Percentiles rank a stretch among this genome's conserved stretches.
These are phyloP conservation scores for Teleogryllus occipitalis DNA, from an alignment of 1,140 invertebrate species.

Conservation along the genomic window DNA sequence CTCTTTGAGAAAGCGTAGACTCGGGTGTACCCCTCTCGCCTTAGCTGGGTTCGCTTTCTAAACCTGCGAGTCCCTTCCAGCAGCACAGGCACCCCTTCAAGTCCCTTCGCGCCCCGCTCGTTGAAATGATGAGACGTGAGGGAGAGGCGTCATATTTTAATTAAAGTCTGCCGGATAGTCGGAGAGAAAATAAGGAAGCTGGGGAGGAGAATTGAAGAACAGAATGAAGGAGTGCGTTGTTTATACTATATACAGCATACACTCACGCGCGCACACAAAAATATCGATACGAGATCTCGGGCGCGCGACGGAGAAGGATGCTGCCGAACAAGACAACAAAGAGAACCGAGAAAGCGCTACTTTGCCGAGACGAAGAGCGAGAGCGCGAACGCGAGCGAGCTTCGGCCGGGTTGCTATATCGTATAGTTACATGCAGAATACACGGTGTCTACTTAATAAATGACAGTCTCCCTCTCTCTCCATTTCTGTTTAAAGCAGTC, in stretches of 20 bases:
- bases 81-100: not conserved
- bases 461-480: not conserved
- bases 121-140: not conserved
- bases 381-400: too few species aligned
- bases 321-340: too few species aligned
- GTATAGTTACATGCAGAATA: not conserved
- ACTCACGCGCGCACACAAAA: too few species aligned
- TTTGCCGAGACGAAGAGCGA: not conserved
- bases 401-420: not conserved
- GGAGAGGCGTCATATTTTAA: slow-evolving; percentile 13
- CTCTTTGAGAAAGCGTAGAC: slow-evolving; percentile 14
- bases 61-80: not conserved
- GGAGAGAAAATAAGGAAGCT: not conserved
- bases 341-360: too few species aligned
- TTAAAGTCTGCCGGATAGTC: slow-evolving; percentile 9
- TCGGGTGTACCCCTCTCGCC: not conserved
- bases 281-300: too few species aligned
- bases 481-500: not conserved
- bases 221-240: not conserved
- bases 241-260: too few species aligned
- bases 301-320: too few species aligned
- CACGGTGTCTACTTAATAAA: not conserved
- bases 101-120: not conserved
- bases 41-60: not conserved
- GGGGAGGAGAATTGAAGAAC: not conserved